Base-by-base conservation (phyloP, 2,113 vertebrate genomes). In the Stegastes partitus region DNA sequence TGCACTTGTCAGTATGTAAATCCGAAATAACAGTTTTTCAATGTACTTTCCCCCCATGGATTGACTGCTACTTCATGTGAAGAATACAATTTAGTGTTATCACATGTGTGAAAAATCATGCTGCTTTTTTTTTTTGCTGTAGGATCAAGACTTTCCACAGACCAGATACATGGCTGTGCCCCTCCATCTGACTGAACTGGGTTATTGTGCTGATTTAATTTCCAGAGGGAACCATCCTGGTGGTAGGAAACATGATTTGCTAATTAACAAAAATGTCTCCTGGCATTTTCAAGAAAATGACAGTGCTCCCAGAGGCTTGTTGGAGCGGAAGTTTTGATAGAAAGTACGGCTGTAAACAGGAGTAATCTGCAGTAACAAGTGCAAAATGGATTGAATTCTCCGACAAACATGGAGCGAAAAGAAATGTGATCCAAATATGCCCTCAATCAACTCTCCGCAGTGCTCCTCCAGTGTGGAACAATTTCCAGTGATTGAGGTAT, bases 131-230 rank as follows among this genome's bases (percentile, higher is more conserved):
- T 49, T 83, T 63, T 61, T 57, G 57, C 22, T 69, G 21, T 47
- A 23, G 45, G 47, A 81, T 69, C 11, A 26, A 23, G 23, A 59
- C 63, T 83, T 76, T 61, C 51, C 55, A 71, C 77, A 54, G 57
- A 62, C 22, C 37, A 28, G 54, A 34, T 61, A 31, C 68, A 42
- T 56, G 31, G 26, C 59, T 58, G 49, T 59, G 49, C 50, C 65
- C 45, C 53, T 51, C 23, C 31, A 42, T 88, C 67, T 89, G 90
- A 91, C 86, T 86, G 82, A 92, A 91, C 72, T 83, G 81, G 91
- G 91, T 92, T 92, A 92, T 86, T 91, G 82, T 86, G 79, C 82
- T 81, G 79, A 87, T 91, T 91, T 83, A 79, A 91, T 91, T 92
- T 92, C 90, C 92, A 91, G 77, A 67, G 87, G 89, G 92, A 91